A percentile compares a stretch with the other conserved stretches of the same genome.
Conservation (phyloP, 2,888 invertebrate species). For the Trichogramma evanescens region DNA sequence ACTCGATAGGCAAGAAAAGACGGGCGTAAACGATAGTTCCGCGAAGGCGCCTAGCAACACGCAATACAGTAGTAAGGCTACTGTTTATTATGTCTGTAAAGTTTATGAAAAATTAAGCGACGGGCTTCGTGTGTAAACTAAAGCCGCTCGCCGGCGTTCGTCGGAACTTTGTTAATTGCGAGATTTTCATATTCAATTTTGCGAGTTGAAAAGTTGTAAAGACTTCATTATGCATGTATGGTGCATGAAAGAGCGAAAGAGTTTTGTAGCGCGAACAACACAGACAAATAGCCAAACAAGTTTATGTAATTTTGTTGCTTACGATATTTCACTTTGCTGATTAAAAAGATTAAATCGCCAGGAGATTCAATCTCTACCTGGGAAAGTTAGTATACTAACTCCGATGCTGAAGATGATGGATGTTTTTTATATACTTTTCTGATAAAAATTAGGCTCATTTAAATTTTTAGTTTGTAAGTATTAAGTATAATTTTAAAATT, state of each 20-base stretch:
- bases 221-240: not conserved
- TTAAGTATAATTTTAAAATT: no score
- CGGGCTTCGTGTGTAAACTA: not conserved
- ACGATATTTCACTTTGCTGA: slow-evolving; percentile 2
- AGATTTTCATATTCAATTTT: not conserved
- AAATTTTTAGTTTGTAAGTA: no score
- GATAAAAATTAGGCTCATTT: no score
- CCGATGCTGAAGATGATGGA: no score
- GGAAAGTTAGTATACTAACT: no score
- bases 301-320: not conserved
- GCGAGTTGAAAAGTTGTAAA: no score
- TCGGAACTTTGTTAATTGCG: slow-evolving; percentile 19
- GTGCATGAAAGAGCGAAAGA: not conserved
- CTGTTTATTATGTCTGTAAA: not conserved
- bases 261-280: not conserved
- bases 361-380: not conserved
- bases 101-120: slow-evolving; percentile 9
- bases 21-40: no score
- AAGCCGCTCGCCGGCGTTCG: not conserved
- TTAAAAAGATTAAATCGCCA: not conserved
- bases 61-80: no score
- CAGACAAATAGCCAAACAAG: no score
- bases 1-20: no score
- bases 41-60: no score
- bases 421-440: no score